Conservation (phyloP, 2,113 vertebrate species). For the Phoenicopterus ruber region DNA sequence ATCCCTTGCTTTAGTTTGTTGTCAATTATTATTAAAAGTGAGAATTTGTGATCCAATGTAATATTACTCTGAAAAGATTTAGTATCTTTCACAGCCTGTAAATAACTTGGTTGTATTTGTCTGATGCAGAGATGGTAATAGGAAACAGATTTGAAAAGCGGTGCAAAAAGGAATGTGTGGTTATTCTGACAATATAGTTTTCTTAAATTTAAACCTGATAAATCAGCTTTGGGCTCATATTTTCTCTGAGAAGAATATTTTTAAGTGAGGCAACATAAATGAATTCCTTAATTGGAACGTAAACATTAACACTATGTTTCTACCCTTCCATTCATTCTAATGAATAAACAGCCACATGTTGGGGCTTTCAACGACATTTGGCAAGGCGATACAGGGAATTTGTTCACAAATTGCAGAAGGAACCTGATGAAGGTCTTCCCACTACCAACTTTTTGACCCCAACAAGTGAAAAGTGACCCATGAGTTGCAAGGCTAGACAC, state of each 20-base stretch:
- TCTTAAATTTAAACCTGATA: slow-evolving; percentile 61
- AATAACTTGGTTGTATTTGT: slow-evolving; percentile 66
- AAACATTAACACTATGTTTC: slow-evolving; percentile 6
- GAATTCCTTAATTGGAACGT: slow-evolving; percentile 11
- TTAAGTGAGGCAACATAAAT: slow-evolving; percentile 1
- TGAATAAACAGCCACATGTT: background rate
- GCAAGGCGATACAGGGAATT: background rate
- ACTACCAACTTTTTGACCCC: background rate
- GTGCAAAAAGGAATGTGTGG: slow-evolving; percentile 56
- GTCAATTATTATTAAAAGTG: slow-evolving; percentile 65
- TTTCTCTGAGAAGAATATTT: slow-evolving; percentile 28
- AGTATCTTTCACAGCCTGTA: slow-evolving; percentile 69
- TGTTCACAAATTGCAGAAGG: background rate
- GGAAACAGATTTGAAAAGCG: slow-evolving; percentile 59
- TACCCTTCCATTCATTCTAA: background rate
- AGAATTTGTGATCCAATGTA: slow-evolving; percentile 64
- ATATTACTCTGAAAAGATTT: slow-evolving; percentile 58
- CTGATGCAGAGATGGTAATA: slow-evolving; percentile 63
- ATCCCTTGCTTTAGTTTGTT: slow-evolving; percentile 24
- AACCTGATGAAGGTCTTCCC: background rate
- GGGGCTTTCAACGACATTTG: background rate
- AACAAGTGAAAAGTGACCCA: background rate
- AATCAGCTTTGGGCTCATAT: slow-evolving; percentile 3
- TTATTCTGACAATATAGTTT: slow-evolving; percentile 60
- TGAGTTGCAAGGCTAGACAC: background rate